A percentile compares a stretch with the other conserved stretches of the same genome.
Evolutionary conservation across 2,113 vertebrate species (phyloP).

Genomic region (Burhinus oedicnemus): DNA sequence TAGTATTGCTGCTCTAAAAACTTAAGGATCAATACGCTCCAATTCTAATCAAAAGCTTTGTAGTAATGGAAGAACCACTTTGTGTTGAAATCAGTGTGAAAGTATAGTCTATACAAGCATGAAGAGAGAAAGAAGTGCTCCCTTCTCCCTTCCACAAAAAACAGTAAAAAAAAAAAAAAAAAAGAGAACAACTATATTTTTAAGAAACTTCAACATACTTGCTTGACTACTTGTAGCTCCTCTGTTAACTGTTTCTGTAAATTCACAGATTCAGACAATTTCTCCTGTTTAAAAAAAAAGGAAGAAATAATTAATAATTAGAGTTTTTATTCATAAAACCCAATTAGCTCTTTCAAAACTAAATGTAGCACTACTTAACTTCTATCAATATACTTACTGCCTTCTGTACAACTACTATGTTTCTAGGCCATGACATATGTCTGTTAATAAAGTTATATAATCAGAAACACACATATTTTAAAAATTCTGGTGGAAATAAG

Average conservation of each 20-base stretch:
- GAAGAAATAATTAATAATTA: neutral
- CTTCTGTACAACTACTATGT: neutral
- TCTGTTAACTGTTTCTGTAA: slow-evolving; percentile 81
- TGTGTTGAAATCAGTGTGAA: neutral
- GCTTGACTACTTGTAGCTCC: slow-evolving; percentile 83
- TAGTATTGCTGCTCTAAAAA: neutral
- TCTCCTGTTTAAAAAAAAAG: slow-evolving; percentile 75
- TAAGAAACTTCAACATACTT: slow-evolving; percentile 73
- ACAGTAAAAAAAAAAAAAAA: neutral
- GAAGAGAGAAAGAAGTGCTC: neutral
- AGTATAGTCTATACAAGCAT: neutral
- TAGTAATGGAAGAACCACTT: neutral
- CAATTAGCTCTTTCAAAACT: neutral
- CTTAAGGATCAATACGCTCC: neutral
- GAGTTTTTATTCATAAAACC: neutral
- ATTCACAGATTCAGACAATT: slow-evolving; percentile 82
- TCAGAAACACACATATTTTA: neutral
- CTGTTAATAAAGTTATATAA: neutral
- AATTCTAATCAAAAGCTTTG: neutral
- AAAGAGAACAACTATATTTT: neutral
- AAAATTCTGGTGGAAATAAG: neutral
- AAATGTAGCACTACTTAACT: neutral
- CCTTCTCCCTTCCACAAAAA: neutral
- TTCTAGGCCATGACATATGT: neutral
- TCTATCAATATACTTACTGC: neutral